Evolutionary conservation across 2,113 vertebrate species (phyloP).

Genomic region (Myodes glareolus): DNA sequence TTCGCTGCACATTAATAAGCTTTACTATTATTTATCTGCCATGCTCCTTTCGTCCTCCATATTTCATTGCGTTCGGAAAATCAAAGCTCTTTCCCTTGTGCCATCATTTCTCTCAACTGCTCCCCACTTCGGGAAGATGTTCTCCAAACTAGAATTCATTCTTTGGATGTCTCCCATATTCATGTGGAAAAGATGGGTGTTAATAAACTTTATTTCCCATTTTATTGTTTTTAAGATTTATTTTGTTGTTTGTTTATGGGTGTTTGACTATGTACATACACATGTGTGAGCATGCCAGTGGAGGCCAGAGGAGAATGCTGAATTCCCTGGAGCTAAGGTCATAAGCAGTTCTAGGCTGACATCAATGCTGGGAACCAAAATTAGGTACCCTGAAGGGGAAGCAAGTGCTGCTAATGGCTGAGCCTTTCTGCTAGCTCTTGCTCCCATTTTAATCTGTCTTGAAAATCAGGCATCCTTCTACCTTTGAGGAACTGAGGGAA

Average conservation of each 20-base stretch:
- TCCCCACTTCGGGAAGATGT: not conserved
- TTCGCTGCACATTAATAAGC: not conserved
- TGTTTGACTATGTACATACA: too few relatives aligned
- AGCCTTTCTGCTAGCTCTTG: not conserved
- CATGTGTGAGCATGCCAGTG: too few relatives aligned
- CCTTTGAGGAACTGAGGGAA: not conserved
- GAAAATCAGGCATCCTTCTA: not conserved
- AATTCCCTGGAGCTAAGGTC: not conserved
- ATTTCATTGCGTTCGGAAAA: not conserved
- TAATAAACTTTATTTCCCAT: not conserved
- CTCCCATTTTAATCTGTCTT: not conserved
- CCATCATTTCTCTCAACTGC: not conserved
- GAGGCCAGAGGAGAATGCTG: too few relatives aligned
- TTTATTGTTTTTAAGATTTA: not conserved
- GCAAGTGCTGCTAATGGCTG: not conserved
- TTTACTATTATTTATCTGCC: not conserved
- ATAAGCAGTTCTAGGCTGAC: not conserved
- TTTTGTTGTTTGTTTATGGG: not conserved
- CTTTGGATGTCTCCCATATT: not conserved
- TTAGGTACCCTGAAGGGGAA: not conserved
- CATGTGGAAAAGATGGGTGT: not conserved
- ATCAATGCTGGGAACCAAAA: not conserved
- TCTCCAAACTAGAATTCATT: not conserved
- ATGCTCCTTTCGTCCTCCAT: not conserved
- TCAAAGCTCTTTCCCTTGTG: too few relatives aligned